Conservation (phyloP, 2,888 invertebrate species). For the Cabera pusaria region DNA sequence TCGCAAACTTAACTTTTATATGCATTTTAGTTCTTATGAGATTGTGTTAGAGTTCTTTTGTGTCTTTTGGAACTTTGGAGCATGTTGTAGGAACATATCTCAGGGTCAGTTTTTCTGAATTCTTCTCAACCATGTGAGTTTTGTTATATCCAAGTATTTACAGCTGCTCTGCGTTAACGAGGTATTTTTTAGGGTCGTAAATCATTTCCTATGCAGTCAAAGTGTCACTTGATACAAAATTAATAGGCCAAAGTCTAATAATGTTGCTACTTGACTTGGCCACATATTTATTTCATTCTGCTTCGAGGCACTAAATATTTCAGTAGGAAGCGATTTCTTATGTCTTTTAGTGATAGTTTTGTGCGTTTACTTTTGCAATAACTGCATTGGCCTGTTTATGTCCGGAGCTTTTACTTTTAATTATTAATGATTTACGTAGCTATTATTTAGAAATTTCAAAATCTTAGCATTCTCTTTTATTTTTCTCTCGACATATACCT, state of each 20-base stretch:
- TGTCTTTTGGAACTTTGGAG: slow-evolving; percentile 25
- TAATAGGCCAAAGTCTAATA: slow-evolving; percentile 38
- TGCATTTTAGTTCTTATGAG: slow-evolving; percentile 27
- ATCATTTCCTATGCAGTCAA: slow-evolving; percentile 56
- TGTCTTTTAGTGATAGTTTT: slow-evolving; percentile 4
- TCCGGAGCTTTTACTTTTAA: no score
- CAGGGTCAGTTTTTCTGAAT: slow-evolving; percentile 51
- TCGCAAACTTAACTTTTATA: slow-evolving; percentile 28
- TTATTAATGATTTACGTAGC: no score
- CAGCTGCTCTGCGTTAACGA: slow-evolving; percentile 51
- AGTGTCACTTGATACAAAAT: slow-evolving; percentile 50
- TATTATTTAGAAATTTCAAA: no score
- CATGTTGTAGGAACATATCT: slow-evolving; percentile 21
- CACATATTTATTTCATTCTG: slow-evolving; percentile 36
- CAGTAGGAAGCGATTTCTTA: slow-evolving; percentile 6
- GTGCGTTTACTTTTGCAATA: no score
- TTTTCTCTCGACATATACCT: no score
- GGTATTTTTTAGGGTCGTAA: slow-evolving; percentile 45
- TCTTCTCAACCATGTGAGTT: slow-evolving; percentile 47
- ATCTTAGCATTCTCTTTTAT: no score
- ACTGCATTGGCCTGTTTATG: no score
- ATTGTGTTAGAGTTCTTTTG: slow-evolving; percentile 28
- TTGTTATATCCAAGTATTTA: slow-evolving; percentile 53
- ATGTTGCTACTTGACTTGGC: no score
- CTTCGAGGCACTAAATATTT: slow-evolving; percentile 9